Evolutionary conservation across 2,888 invertebrate species (phyloP).

Genomic region (Eubasilissa splendida): DNA sequence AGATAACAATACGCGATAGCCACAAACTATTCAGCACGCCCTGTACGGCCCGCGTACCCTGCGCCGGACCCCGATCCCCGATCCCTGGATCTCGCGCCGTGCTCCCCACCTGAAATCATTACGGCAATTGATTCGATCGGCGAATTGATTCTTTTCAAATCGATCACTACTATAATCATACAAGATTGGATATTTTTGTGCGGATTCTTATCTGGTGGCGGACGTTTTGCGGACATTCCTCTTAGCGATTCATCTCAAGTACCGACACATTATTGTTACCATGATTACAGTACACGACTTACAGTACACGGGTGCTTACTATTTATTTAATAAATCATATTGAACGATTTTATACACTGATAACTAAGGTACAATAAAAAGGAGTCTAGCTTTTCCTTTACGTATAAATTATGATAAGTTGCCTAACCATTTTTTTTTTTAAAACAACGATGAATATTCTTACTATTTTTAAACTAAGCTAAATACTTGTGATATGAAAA

Average conservation of each 20-base stretch:
- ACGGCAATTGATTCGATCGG: neutral
- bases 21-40: slow-evolving; percentile 29
- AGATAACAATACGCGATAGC: slow-evolving; percentile 51
- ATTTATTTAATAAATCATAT: no score
- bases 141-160: slow-evolving; percentile 25
- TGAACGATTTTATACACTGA: no score
- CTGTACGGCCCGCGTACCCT: neutral
- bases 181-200: slow-evolving; percentile 2
- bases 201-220: neutral
- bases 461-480: no score
- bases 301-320: no score
- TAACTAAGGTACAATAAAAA: no score
- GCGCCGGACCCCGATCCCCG: neutral
- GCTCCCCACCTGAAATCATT: neutral
- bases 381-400: no score
- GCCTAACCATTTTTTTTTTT: no score
- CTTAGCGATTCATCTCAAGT: neutral
- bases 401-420: no score
- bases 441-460: no score
- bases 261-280: no score
- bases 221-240: slow-evolving; percentile 5
- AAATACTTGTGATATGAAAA: no score
- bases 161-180: slow-evolving; percentile 15
- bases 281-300: no score
- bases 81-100: neutral